Evolutionary conservation across 2,888 invertebrate species (phyloP).

Genomic region (Leucophenga maculata): DNA sequence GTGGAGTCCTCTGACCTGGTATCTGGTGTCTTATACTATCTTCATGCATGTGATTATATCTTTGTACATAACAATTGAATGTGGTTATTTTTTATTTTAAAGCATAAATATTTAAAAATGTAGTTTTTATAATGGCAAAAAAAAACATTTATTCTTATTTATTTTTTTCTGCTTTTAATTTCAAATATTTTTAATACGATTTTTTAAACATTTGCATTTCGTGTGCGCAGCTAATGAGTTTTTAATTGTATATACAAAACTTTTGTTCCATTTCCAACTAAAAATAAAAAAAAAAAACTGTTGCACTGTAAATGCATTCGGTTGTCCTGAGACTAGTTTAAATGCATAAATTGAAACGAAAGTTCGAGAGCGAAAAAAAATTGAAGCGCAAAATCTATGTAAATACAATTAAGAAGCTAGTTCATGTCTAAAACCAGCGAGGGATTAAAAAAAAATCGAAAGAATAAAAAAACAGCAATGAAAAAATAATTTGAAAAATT

Average conservation of each 20-base stretch:
- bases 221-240: conserved; percentile 39
- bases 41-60: no score
- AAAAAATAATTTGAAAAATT: conserved; percentile 11
- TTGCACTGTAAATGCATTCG: background rate
- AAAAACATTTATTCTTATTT: background rate
- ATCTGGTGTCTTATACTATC: no score
- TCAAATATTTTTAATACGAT: no score
- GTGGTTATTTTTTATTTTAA: no score
- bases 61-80: no score
- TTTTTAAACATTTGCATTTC: no score
- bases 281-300: no score
- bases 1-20: no score
- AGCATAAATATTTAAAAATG: no score
- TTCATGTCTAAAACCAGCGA: conserved; percentile 13
- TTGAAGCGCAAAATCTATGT: conserved; percentile 32
- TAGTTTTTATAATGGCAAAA: no score
- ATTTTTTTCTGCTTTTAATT: background rate
- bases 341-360: conserved; percentile 20
- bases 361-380: conserved; percentile 31
- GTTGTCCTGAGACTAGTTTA: conserved; percentile 10
- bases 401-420: conserved; percentile 33
- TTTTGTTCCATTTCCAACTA: conserved; percentile 41
- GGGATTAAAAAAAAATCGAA: background rate
- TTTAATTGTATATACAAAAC: conserved; percentile 53
- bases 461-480: background rate